These are phyloP conservation scores for Nomada lathburiana DNA, from an alignment of 2,888 invertebrate species.

Conservation along the genomic window DNA sequence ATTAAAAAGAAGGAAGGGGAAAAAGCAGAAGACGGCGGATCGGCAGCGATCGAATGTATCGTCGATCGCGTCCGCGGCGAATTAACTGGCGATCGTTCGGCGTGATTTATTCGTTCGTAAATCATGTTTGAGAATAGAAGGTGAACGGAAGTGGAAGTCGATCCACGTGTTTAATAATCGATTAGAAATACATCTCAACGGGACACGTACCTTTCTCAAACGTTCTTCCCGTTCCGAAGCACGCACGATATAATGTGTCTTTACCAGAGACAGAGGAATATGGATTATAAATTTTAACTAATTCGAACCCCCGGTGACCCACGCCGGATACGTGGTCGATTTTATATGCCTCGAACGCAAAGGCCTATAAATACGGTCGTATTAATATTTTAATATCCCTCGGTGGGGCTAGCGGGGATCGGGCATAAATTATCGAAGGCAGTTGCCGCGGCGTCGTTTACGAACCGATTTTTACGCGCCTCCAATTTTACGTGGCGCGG, in stretches of 20 bases:
- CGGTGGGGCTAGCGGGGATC: conserved; percentile 33
- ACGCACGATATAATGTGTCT: too few relatives aligned
- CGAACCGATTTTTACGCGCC: conserved; percentile 48
- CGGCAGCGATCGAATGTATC: conserved; percentile 39
- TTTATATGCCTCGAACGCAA: conserved; percentile 59
- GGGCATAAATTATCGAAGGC: conserved; percentile 64
- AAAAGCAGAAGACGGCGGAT: conserved; percentile 4
- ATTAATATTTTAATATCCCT: conserved; percentile 76
- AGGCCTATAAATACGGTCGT: conserved; percentile 67
- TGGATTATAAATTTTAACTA: conserved; percentile 64
- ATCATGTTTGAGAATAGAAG: conserved; percentile 15
- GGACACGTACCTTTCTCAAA: too few relatives aligned
- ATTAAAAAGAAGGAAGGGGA: conserved; percentile 56
- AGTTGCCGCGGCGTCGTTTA: conserved; percentile 63
- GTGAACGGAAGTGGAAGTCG: conserved; percentile 28
- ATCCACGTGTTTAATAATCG: conserved; percentile 4
- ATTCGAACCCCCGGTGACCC: conserved; percentile 52
- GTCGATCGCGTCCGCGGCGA: conserved; percentile 44
- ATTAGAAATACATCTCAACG: background rate
- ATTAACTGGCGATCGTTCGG: conserved; percentile 51
- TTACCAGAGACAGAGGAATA: too few relatives aligned
- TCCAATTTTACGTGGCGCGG: conserved; percentile 31
- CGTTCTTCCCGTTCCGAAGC: too few relatives aligned
- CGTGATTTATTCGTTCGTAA: conserved; percentile 52
- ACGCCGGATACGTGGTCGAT: conserved; percentile 58